A percentile compares a stretch with the other conserved stretches of the same genome.
These are phyloP conservation scores for Seira ritae DNA, from an alignment of 2,888 invertebrate genomes.

Conservation along the genomic window DNA sequence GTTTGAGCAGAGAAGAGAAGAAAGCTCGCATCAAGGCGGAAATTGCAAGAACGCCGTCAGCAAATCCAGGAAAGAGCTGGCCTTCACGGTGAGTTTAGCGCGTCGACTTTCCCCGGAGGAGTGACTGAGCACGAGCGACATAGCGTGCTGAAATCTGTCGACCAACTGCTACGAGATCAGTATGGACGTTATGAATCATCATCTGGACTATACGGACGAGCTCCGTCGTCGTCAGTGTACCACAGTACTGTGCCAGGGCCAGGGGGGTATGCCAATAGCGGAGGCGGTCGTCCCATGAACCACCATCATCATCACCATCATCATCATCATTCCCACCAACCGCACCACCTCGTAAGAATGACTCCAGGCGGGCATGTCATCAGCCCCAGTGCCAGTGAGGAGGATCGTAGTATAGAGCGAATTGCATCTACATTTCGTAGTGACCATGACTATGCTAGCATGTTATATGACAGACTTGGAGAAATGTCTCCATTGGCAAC, in stretches of 20 bases:
- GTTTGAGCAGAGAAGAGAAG: conserved; percentile 79
- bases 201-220: conserved; percentile 46
- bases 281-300: conserved; percentile 69
- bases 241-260: conserved; percentile 56
- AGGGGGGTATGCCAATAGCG: conserved; percentile 52
- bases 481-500: conserved; percentile 77
- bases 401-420: conserved; percentile 77
- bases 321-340: conserved; percentile 31
- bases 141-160: conserved; percentile 77
- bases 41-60: conserved; percentile 80
- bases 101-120: conserved; percentile 75
- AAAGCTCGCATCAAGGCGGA: conserved; percentile 80
- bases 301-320: conserved; percentile 64
- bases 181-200: conserved; percentile 63
- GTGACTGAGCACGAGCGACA: conserved; percentile 66
- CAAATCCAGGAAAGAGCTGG: conserved; percentile 80
- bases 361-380: conserved; percentile 60
- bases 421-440: conserved; percentile 77
- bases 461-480: conserved; percentile 76
- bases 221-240: conserved; percentile 69
- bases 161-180: conserved; percentile 75
- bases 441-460: conserved; percentile 76
- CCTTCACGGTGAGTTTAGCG: conserved; percentile 77
- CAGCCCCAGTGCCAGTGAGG: conserved; percentile 75
- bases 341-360: conserved; percentile 53